Evolutionary conservation across 2,888 invertebrate species (phyloP).

Genomic region (Drosophila sordidula): DNA sequence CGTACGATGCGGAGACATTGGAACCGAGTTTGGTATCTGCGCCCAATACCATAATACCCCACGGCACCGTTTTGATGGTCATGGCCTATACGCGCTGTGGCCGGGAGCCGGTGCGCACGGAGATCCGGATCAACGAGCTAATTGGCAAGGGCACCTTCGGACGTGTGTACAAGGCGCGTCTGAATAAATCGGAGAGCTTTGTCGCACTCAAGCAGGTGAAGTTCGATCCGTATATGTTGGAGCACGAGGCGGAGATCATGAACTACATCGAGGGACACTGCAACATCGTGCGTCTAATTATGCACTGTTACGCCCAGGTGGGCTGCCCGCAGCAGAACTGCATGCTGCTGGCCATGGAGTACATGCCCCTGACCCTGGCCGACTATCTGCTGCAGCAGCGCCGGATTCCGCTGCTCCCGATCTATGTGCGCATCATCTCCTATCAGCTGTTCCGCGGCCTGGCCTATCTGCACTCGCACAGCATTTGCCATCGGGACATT

Average conservation of each 20-base stretch:
- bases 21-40: neutral
- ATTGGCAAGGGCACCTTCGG: constrained; percentile 99
- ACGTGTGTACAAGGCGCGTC: constrained; percentile 98
- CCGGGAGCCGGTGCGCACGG: neutral
- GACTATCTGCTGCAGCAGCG: constrained; percentile 96
- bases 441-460: constrained; percentile 99
- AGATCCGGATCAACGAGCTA: constrained; percentile 87
- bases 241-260: constrained; percentile 99
- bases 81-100: neutral
- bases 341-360: constrained; percentile 99
- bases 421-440: constrained; percentile 99
- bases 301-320: constrained; percentile 99
- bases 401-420: constrained; percentile 95
- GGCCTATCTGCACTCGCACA: constrained; percentile 98
- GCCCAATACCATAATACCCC: constrained; percentile 19
- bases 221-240: constrained; percentile 99
- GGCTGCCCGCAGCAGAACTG: constrained; percentile 96
- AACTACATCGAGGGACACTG: constrained; percentile 96
- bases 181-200: constrained; percentile 96
- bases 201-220: constrained; percentile 99
- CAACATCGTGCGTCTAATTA: constrained; percentile 99
- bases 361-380: constrained; percentile 89
- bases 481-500: constrained; percentile 99
- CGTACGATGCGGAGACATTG: neutral
- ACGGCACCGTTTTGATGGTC: neutral